These are phyloP conservation scores for Catharus minimus DNA, from an alignment of 2,113 vertebrate species.

Conservation along the genomic window DNA sequence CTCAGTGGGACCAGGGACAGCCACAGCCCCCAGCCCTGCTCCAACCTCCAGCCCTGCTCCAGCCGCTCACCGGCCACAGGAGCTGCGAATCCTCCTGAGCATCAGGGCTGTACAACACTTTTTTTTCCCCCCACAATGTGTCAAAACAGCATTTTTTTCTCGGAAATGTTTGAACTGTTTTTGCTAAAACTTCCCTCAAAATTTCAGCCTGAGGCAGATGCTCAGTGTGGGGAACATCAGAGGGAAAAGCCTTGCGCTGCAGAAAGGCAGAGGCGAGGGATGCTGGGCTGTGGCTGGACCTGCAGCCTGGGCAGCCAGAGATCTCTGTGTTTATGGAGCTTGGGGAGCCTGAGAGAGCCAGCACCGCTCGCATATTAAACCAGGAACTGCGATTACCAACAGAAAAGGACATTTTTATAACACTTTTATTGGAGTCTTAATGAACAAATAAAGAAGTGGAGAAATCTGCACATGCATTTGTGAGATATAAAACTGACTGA, in stretches of 20 bases:
- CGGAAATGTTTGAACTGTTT: slow-evolving; percentile 2
- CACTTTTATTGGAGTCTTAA: slow-evolving; percentile 72
- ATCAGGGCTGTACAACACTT: rapidly evolving
- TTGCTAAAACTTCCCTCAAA: slow-evolving; percentile 25
- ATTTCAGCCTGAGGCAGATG: slow-evolving; percentile 1
- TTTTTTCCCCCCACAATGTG: neutral
- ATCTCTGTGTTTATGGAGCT: slow-evolving; percentile 27
- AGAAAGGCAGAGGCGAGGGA: neutral
- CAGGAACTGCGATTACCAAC: slow-evolving; percentile 63
- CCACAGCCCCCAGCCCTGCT: too few relatives aligned
- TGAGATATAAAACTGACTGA: slow-evolving; percentile 43
- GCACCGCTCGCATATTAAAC: slow-evolving; percentile 38
- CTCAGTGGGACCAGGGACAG: neutral
- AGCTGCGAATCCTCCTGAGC: neutral
- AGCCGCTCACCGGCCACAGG: rapidly evolving
- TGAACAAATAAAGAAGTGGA: slow-evolving; percentile 75
- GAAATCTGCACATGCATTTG: slow-evolving; percentile 53
- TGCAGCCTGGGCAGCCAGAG: neutral
- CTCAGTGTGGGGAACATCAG: neutral
- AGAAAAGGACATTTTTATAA: slow-evolving; percentile 69
- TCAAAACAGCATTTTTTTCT: slow-evolving; percentile 20
- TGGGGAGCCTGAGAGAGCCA: neutral
- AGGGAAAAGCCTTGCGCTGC: neutral
- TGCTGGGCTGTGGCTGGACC: neutral
- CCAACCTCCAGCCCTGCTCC: neutral